phyloP scores from a whole-genome alignment of 2,113 vertebrate species.

The Anthoscopus minutus region DNA sequence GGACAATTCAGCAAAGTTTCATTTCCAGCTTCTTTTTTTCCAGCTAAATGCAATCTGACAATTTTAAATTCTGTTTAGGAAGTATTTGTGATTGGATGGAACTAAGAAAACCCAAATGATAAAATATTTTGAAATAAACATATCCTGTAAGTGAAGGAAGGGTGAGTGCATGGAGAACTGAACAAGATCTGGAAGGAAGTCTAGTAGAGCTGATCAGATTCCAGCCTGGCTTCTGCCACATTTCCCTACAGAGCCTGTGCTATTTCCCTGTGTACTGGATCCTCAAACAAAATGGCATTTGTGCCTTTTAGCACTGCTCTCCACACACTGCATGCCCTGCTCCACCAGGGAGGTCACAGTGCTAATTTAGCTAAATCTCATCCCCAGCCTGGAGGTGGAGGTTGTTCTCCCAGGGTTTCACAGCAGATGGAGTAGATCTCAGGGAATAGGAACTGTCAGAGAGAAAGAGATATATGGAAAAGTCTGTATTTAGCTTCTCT shows the following conservation, averaged over 20 bases:
- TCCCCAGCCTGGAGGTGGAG: background rate
- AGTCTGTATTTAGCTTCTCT: background rate
- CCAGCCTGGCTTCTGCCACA: background rate
- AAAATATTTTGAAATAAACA: background rate
- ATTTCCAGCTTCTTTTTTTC: background rate
- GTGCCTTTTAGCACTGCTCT: background rate
- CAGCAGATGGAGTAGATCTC: background rate
- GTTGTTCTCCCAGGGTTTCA: background rate
- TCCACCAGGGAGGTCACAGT: background rate
- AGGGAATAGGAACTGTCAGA: background rate
- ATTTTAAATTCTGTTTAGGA: background rate
- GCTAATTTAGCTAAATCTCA: background rate
- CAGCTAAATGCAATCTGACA: background rate
- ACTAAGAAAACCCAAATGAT: background rate
- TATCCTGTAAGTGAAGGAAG: background rate
- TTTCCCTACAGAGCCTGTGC: background rate
- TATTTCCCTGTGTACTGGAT: background rate
- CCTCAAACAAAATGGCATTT: background rate
- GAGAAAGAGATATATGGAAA: background rate
- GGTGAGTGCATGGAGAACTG: background rate
- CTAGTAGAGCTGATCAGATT: background rate
- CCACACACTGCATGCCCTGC: background rate
- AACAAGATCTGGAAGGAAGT: background rate
- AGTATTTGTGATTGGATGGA: background rate
- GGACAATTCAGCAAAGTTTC: background rate